Percentiles rank a stretch among this genome's conserved stretches.
phyloP scores from a whole-genome alignment of 2,797 vertebrate genomes.

The Chloroceryle inda region DNA sequence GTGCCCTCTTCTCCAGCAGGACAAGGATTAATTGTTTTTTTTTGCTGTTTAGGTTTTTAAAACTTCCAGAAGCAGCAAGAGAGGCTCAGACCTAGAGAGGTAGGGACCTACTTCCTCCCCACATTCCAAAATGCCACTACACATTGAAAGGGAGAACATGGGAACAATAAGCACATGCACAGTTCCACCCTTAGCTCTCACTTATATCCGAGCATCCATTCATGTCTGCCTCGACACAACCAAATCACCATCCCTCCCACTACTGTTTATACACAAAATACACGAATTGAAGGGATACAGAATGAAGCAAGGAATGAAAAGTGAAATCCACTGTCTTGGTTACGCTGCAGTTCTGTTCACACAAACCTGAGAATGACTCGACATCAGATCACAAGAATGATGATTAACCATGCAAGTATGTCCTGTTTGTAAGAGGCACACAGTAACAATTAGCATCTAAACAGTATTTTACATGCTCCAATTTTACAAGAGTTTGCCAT shows the following conservation, averaged over 20 bases:
- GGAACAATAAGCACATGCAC: background rate
- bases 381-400: background rate
- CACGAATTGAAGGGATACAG: background rate
- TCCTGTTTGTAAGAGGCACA: background rate
- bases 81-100: background rate
- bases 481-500: background rate
- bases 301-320: background rate
- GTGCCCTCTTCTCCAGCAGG: background rate
- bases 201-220: background rate
- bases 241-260: background rate
- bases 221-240: accelerated
- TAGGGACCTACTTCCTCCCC: background rate
- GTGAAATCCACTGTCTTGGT: background rate
- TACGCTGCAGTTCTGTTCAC: background rate
- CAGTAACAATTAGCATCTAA: slow-evolving; percentile 2
- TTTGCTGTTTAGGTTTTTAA: background rate
- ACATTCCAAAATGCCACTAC: background rate
- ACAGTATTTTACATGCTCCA: background rate
- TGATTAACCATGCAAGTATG: slow-evolving; percentile 20
- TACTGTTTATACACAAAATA: background rate
- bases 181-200: background rate
- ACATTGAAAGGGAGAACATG: background rate
- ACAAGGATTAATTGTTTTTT: background rate
- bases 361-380: slow-evolving; percentile 21
- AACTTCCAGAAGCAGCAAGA: background rate